These are phyloP conservation scores for Agriopis leucophaearia DNA, from an alignment of 2,888 invertebrate genomes.

Conservation along the genomic window DNA sequence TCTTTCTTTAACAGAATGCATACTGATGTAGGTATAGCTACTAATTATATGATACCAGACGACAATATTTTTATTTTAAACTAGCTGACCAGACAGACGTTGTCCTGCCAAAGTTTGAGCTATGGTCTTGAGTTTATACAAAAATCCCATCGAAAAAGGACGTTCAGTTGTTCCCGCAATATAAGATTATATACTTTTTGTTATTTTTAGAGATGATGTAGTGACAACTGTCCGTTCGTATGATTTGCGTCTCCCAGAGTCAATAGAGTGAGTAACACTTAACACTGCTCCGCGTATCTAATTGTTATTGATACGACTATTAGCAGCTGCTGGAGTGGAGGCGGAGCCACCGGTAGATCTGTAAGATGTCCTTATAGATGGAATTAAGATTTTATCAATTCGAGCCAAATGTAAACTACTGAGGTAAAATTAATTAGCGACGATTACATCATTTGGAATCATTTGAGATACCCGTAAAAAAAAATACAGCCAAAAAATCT, in stretches of 20 bases:
- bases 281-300: slow-evolving; percentile 23
- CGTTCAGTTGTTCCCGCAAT: no score
- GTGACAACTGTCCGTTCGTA: background rate
- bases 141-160: no score
- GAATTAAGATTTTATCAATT: slow-evolving; percentile 34
- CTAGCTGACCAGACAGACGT: no score
- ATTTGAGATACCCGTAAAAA: background rate
- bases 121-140: no score
- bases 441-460: slow-evolving; percentile 20
- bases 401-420: slow-evolving; percentile 32
- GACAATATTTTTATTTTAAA: no score
- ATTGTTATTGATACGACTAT: slow-evolving; percentile 39
- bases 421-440: slow-evolving; percentile 37
- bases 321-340: slow-evolving; percentile 22
- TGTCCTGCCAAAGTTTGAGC: no score
- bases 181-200: background rate
- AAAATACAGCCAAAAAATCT: background rate
- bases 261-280: slow-evolving; percentile 42
- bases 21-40: no score
- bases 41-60: no score
- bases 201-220: slow-evolving; percentile 9
- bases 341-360: background rate
- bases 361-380: slow-evolving; percentile 25
- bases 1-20: no score
- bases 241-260: slow-evolving; percentile 18